Evolutionary conservation across 2,113 vertebrate species (phyloP), one percentile per base, ranked within the genome.

Genomic region (Strix uralensis): DNA sequence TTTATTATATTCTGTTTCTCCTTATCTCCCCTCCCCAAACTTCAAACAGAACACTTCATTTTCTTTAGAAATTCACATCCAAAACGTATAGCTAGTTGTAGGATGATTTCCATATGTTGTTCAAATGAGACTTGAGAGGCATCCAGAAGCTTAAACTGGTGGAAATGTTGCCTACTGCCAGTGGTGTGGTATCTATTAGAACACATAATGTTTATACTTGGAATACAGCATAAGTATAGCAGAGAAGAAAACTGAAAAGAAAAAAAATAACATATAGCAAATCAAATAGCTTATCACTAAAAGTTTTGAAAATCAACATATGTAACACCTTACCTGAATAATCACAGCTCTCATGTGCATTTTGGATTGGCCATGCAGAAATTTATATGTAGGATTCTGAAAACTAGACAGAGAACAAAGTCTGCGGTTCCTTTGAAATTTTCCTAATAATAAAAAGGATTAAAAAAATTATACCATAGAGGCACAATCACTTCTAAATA

Each of bases 61-160:
- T 90, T 81, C 67, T 77, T 81, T 61, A 84, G n/a, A 74, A 86
- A 95, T 69, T 57, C 52, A 26, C 27, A 71, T 26, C 9, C 8
- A 88, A 81, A 88, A 89, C 69, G 32, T 9, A 62, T 11, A 87
- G 54, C 36, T 81, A 21, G 57, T 29, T 72, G 80, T 72, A 89
- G 69, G 62, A 79, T 54, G 57, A 94, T 65, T 94, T 79, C 88
- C 82, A 86, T 93, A 74, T 92, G 83, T 73, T 95, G 70, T 40
- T 95, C 71, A 81, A 92, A 84, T 49, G n/a, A 90, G 29, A 92
- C 71, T 34, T 96, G 85, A 95, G 72, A 81, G 15, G 17, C 44
- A 91, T 79, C 32, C 81, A 95, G 62, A 92, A 94, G 47, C 49
- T 89, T 54, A 38, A 94, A 79, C 34, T 57, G 15, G 55, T 74